Evolutionary conservation across 2,113 vertebrate genomes (phyloP).

Genomic region (Hyla sarda): DNA sequence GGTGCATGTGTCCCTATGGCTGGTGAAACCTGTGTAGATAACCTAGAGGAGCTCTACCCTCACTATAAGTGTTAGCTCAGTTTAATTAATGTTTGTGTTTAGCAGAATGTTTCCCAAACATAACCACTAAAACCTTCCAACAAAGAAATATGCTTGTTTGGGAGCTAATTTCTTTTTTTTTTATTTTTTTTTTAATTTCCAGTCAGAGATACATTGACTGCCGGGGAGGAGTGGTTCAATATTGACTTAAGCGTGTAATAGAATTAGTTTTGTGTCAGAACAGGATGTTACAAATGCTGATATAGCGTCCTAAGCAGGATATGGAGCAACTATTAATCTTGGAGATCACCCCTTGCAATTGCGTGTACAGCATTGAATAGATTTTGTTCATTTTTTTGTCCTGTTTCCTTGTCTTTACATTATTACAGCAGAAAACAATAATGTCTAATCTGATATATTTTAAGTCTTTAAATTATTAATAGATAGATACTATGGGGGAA

Average conservation of each 20-base stretch:
- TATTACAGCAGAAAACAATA: not conserved
- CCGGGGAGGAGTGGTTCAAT: conserved; percentile 24
- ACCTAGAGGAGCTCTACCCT: too few species aligned
- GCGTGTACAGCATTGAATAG: not conserved
- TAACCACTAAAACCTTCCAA: not conserved
- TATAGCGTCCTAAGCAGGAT: conserved; percentile 2
- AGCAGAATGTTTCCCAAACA: not conserved
- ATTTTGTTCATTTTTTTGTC: not conserved
- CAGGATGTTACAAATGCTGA: conserved; percentile 35
- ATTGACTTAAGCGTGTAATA: conserved; percentile 38
- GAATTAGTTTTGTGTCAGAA: conserved; percentile 42
- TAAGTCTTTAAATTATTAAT: too few species aligned
- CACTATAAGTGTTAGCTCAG: not conserved
- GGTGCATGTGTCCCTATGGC: too few species aligned
- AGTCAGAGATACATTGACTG: conserved; percentile 36
- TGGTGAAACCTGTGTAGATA: too few species aligned
- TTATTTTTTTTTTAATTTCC: conserved; percentile 33
- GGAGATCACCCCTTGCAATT: not conserved
- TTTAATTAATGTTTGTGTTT: not conserved
- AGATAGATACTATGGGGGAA: too few species aligned
- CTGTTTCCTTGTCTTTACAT: not conserved
- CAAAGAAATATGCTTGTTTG: conserved; percentile 21
- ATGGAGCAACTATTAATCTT: not conserved
- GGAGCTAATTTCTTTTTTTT: conserved; percentile 16
- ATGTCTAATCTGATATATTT: not conserved